Conservation (phyloP, 2,888 invertebrate genomes). For the Caenorhabditis sp. region DNA sequence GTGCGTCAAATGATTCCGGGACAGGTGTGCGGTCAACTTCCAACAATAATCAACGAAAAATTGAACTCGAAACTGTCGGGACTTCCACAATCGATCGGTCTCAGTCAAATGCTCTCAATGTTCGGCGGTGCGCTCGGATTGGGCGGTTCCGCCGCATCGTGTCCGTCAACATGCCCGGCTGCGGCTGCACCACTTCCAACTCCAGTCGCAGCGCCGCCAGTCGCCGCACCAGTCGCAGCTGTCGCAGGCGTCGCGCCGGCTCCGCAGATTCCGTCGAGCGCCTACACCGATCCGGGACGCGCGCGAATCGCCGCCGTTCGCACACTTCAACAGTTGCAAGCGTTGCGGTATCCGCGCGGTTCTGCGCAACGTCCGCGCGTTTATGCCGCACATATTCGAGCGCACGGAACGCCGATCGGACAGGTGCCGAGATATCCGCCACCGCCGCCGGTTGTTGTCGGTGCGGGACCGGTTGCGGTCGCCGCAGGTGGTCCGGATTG, state of each 20-base stretch:
- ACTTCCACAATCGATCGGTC: conserved; percentile 60
- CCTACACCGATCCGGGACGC: conserved; percentile 26
- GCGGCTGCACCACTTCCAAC: conserved; percentile 19
- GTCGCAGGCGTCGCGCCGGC: conserved; percentile 34
- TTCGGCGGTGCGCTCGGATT: conserved; percentile 55
- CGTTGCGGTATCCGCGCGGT: conserved; percentile 27
- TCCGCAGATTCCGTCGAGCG: conserved; percentile 44
- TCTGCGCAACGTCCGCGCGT: conserved; percentile 13
- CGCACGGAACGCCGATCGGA: conserved; percentile 18
- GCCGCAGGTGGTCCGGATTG: conserved; percentile 42
- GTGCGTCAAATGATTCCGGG: conserved; percentile 59
- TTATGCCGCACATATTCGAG: conserved; percentile 28
- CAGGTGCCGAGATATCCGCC: conserved; percentile 37
- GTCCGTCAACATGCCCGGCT: conserved; percentile 36
- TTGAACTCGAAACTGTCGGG: conserved; percentile 56
- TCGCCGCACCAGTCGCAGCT: conserved; percentile 3
- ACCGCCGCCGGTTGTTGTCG: conserved; percentile 36
- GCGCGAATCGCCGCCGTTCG: conserved; percentile 29
- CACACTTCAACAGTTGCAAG: conserved; percentile 34
- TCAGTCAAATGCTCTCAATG: conserved; percentile 59
- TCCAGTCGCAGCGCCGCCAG: conserved; percentile 22
- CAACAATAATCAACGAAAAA: conserved; percentile 61
- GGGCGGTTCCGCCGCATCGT: conserved; percentile 18
- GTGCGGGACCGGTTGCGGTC: conserved; percentile 9
- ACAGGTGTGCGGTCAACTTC: conserved; percentile 62